Conservation (phyloP, 2,888 invertebrate genomes). For the Trichogramma evanescens region DNA sequence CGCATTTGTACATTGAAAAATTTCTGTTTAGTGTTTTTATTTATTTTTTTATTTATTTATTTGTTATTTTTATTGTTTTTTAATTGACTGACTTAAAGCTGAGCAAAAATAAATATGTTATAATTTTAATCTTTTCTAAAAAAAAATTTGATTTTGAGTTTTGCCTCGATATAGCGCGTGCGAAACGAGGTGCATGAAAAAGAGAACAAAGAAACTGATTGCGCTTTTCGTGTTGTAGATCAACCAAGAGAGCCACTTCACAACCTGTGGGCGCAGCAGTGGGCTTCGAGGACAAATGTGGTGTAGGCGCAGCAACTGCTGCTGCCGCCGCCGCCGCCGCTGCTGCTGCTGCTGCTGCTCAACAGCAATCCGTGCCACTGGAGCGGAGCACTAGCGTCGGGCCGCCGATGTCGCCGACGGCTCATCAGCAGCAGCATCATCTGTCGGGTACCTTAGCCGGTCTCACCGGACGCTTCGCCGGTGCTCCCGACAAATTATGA, state of each 20-base stretch:
- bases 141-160: too few species aligned
- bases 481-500: constrained; percentile 36
- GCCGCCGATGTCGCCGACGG: constrained; percentile 29
- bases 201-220: not conserved
- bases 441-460: not conserved
- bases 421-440: constrained; percentile 11
- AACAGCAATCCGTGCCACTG: constrained; percentile 18
- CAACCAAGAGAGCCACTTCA: constrained; percentile 49
- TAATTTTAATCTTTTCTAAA: too few species aligned
- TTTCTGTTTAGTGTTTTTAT: too few species aligned
- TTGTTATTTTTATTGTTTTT: too few species aligned
- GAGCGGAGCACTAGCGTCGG: constrained; percentile 44
- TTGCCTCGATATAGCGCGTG: too few species aligned
- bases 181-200: not conserved
- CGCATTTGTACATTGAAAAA: too few species aligned
- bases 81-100: too few species aligned
- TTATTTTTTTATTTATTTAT: too few species aligned
- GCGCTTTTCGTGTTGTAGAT: constrained; percentile 37
- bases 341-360: too few species aligned
- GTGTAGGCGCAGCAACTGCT: not conserved
- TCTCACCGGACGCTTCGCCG: not conserved
- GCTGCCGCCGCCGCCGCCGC: too few species aligned
- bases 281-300: constrained; percentile 26
- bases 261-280: constrained; percentile 39
- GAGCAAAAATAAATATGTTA: too few species aligned